Percentiles rank a stretch among this genome's conserved stretches.
These are phyloP conservation scores for Apodemus speciosus DNA, from an alignment of 2,113 vertebrate species.

Conservation along the genomic window DNA sequence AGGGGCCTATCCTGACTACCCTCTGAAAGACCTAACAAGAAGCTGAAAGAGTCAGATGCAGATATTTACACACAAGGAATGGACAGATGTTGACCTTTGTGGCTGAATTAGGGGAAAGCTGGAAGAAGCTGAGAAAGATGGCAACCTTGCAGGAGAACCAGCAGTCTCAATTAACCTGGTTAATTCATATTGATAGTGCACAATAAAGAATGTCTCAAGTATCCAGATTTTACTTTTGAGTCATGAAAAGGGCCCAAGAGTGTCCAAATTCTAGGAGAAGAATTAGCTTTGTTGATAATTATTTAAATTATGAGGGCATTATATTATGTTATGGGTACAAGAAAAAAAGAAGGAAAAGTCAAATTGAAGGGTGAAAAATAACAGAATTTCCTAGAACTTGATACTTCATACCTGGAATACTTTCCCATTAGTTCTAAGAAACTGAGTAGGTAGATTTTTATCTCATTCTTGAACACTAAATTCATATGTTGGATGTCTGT, in stretches of 20 bases:
- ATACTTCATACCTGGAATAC: neutral
- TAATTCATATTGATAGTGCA: neutral
- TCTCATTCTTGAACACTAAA: neutral
- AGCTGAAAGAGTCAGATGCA: too few species aligned
- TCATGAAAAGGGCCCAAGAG: neutral
- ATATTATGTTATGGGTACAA: neutral
- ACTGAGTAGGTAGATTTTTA: neutral
- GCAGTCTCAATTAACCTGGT: too few species aligned
- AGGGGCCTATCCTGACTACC: too few species aligned
- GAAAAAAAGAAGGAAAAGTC: neutral
- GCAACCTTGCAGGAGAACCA: too few species aligned
- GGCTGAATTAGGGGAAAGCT: too few species aligned
- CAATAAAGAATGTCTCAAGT: neutral
- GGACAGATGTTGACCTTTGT: too few species aligned
- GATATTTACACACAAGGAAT: too few species aligned
- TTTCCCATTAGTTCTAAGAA: slow-evolving; percentile 6
- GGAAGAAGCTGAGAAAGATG: too few species aligned
- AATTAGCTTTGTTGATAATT: neutral
- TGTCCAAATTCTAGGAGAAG: neutral
- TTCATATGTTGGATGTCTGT: neutral
- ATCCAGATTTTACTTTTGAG: neutral
- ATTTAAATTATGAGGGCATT: neutral
- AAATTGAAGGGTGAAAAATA: neutral
- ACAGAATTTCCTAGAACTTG: neutral
- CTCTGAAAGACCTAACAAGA: too few species aligned